Conservation (phyloP, 2,888 invertebrate genomes). For the Lepas anatifera region DNA sequence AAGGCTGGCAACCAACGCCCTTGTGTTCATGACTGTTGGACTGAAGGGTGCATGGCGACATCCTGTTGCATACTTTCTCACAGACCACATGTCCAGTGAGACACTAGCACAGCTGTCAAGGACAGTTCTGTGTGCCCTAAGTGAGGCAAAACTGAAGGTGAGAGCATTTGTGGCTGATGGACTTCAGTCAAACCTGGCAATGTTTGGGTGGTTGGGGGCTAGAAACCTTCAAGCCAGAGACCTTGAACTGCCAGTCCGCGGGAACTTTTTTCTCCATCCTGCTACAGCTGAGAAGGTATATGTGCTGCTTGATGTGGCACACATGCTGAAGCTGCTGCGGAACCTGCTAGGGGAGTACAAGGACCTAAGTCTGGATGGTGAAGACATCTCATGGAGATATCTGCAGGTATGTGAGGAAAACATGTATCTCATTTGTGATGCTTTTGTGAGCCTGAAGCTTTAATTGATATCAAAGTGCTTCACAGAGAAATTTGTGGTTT, state of each 20-base stretch:
- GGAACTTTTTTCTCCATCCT: not conserved
- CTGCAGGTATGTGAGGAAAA: no score
- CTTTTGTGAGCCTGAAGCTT: no score
- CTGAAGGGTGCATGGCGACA: not conserved
- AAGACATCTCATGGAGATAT: not conserved
- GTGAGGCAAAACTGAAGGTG: not conserved
- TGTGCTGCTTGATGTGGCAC: not conserved
- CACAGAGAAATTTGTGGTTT: no score
- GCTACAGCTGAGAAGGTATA: not conserved
- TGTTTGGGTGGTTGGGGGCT: not conserved
- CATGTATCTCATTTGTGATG: no score
- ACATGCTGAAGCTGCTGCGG: not conserved
- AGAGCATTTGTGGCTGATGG: not conserved
- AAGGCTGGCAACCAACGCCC: not conserved
- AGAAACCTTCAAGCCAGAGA: not conserved
- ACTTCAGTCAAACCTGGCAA: not conserved
- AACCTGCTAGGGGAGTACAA: not conserved
- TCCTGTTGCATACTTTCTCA: not conserved
- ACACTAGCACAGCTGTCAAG: not conserved
- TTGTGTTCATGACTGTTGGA: not conserved
- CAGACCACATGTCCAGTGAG: not conserved
- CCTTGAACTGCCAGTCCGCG: not conserved
- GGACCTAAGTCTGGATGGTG: not conserved
- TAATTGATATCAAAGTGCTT: no score
- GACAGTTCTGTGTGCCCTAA: not conserved